Base-by-base conservation (phyloP, 37 sponge, comb jelly and placozoan species). In the Halisarca cf. caerulea region DNA sequence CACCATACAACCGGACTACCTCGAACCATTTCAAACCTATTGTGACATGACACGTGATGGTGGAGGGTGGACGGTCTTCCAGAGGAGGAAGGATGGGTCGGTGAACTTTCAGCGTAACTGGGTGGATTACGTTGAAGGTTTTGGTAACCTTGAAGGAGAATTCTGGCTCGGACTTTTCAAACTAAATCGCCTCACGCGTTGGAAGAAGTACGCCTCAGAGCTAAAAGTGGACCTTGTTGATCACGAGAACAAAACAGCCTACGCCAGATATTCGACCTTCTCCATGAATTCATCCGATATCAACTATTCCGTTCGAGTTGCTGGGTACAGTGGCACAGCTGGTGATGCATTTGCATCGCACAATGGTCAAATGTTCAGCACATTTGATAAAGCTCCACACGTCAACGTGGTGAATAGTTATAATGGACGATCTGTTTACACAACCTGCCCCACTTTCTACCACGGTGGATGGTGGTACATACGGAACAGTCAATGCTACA, bases 61-160 rank as follows among this genome's bases (percentile, higher is more conserved):
- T 18, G 81, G 81, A 21, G 81, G 81, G 40, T 80, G 81, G 81
- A 57, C 58, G 7, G 81, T 80, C 0, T 80, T 80, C 25, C 81
- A 80, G 40, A 57, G 59, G 39, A 80, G 81, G 44, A 23, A 53
- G 2, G 59, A 80, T 7, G 81, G 81, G 1, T 35, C 35, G 9
- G 81, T 59, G 1, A 28, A 54, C 60, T 80, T 80, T 53, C 20
- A 80, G 32, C 17, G 58, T 17, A 57, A 55, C 36, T 58, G 58
- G 59, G 27, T n/a, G 1, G 58, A 57, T 21, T 80, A 80, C 58
- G 59, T 35, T 1, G 23, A 80, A 28, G 81, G 81, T 0, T 80
- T 80, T 59, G 58, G 59, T 34, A 30, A 55, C 18, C 58, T 27
- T 1, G 6, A 80, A 17, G 81, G 59, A 39, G 81, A 80, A 25